These are phyloP conservation scores for Fratercula arctica DNA, from an alignment of 2,797 vertebrate species.

Conservation along the genomic window DNA sequence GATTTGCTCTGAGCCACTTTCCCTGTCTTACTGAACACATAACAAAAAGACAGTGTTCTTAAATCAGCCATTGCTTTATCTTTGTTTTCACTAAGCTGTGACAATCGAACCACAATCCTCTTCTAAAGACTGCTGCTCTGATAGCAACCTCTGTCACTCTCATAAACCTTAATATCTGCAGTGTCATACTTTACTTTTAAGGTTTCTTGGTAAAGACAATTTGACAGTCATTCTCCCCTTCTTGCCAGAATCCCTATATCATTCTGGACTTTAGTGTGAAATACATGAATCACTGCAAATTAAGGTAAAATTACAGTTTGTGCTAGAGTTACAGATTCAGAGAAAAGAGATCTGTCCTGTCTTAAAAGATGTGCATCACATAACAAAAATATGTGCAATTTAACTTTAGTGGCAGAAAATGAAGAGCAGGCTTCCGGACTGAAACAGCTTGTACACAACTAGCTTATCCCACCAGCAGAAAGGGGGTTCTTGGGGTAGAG, in stretches of 20 bases:
- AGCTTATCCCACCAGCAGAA: not conserved
- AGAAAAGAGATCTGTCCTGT: not conserved
- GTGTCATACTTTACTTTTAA: constrained; percentile 8
- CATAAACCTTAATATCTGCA: constrained; percentile 32
- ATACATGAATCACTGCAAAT: constrained; percentile 24
- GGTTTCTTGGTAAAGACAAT: constrained; percentile 20
- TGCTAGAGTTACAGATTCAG: not conserved
- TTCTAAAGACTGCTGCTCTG: constrained; percentile 28
- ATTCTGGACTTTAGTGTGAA: not conserved
- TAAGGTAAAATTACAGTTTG: not conserved
- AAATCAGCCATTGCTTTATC: not conserved
- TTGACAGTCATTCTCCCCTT: not conserved
- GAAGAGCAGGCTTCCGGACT: not conserved
- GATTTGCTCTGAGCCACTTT: not conserved
- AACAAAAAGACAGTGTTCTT: not conserved
- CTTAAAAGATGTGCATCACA: not conserved
- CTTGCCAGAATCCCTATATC: not conserved
- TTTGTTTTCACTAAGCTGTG: constrained; percentile 24
- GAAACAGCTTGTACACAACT: not conserved
- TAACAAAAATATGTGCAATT: not conserved
- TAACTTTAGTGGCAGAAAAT: not conserved
- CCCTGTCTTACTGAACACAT: not conserved
- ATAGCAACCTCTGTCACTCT: constrained; percentile 42
- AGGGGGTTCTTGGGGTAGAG: not conserved
- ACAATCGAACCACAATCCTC: not conserved